Percentiles rank a stretch among this genome's conserved stretches.
Evolutionary conservation across 2,888 invertebrate species (phyloP).

Genomic region (Drosophila recens): DNA sequence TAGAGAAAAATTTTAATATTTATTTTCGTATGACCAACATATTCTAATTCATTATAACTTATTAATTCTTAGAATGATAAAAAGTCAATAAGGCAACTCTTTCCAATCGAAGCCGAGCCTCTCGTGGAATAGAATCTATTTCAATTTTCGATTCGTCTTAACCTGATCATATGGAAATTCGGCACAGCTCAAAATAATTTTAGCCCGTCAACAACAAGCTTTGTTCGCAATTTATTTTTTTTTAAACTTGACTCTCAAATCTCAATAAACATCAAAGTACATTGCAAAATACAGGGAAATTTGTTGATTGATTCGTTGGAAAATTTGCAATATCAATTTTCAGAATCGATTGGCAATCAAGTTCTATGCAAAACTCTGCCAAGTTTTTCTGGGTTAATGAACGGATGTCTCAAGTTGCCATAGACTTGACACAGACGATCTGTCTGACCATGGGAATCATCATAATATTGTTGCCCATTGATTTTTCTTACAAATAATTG

Average conservation of each 20-base stretch:
- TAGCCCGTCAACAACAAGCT: neutral
- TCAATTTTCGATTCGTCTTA: no score
- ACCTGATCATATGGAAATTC: no score
- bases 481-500: slow-evolving; percentile 18
- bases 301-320: slow-evolving; percentile 20
- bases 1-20: no score
- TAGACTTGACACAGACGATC: slow-evolving; percentile 51
- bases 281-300: slow-evolving; percentile 1
- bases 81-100: no score
- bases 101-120: no score
- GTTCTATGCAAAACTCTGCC: slow-evolving; percentile 51
- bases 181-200: no score
- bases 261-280: neutral
- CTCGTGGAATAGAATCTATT: no score
- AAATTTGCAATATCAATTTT: slow-evolving; percentile 28
- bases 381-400: slow-evolving; percentile 70
- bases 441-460: slow-evolving; percentile 47
- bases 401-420: slow-evolving; percentile 63
- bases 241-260: neutral
- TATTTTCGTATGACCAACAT: no score
- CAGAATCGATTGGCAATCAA: slow-evolving; percentile 56
- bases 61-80: no score
- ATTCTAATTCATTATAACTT: no score
- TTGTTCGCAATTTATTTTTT: neutral
- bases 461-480: slow-evolving; percentile 1